These are phyloP conservation scores for Phortica magna DNA, from an alignment of 2,888 invertebrate genomes.

Conservation along the genomic window DNA sequence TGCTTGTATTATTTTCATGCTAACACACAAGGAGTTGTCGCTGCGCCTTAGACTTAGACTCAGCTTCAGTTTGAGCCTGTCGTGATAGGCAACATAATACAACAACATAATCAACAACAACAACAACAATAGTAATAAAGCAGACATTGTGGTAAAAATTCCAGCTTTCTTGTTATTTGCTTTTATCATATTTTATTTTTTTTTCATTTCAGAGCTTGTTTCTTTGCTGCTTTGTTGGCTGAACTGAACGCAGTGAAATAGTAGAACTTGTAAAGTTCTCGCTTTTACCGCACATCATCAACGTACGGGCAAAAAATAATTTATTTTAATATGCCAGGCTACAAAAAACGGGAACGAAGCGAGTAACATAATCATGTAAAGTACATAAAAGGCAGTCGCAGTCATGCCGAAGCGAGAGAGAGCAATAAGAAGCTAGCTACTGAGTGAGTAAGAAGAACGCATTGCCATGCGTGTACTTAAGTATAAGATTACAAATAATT, in stretches of 20 bases:
- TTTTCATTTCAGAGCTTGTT: neutral
- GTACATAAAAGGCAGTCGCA: neutral
- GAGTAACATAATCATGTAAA: neutral
- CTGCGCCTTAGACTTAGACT: neutral
- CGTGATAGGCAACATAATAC: neutral
- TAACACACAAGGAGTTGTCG: neutral
- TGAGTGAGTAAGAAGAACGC: no score
- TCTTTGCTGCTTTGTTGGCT: neutral
- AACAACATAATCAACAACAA: neutral
- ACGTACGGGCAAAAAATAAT: neutral
- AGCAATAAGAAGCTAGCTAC: neutral
- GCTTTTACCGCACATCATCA: neutral
- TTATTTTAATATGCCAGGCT: no score
- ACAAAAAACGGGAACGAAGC: neutral
- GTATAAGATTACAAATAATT: constrained; percentile 22
- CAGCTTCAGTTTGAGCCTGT: neutral
- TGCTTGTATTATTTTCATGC: no score
- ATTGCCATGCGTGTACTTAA: neutral
- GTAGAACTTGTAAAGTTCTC: neutral
- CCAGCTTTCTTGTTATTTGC: neutral
- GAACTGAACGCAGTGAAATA: neutral
- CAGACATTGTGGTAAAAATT: constrained; percentile 4
- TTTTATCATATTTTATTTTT: neutral
- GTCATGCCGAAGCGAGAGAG: neutral
- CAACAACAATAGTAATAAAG: neutral